Conservation (phyloP, 1,140 invertebrate species). For the Galleria mellonella region DNA sequence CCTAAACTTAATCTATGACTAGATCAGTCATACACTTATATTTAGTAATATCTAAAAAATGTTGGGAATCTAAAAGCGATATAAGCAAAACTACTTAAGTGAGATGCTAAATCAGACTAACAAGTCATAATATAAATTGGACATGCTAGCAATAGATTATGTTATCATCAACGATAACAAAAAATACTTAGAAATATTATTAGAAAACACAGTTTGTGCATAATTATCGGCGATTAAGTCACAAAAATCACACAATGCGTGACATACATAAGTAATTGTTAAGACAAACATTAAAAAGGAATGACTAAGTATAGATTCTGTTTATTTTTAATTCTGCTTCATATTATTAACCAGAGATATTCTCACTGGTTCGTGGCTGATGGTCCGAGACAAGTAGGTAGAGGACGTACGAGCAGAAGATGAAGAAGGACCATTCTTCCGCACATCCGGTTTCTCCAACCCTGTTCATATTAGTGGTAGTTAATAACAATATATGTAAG, state of each 20-base stretch:
- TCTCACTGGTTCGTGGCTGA: constrained; percentile 57
- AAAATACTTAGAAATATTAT: neutral
- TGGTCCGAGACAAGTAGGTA: constrained; percentile 58
- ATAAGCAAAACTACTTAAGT: too few relatives aligned
- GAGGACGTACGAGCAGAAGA: constrained; percentile 55
- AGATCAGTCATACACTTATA: too few relatives aligned
- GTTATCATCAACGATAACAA: neutral
- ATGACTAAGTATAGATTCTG: too few relatives aligned
- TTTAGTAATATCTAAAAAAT: too few relatives aligned
- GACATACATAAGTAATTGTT: too few relatives aligned
- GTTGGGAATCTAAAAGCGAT: too few relatives aligned
- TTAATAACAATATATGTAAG: neutral
- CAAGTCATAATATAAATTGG: too few relatives aligned
- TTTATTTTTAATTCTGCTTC: neutral
- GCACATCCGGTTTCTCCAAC: constrained; percentile 51
- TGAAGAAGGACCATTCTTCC: constrained; percentile 45
- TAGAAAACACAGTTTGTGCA: constrained; percentile 1
- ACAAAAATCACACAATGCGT: too few relatives aligned
- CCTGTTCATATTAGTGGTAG: constrained; percentile 43
- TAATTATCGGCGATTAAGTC: too few relatives aligned
- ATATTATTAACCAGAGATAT: constrained; percentile 29
- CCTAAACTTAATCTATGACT: too few relatives aligned
- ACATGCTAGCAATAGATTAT: neutral
- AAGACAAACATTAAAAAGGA: too few relatives aligned
- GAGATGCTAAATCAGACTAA: too few relatives aligned